These are phyloP conservation scores for Hemiscyllium ocellatum DNA, from an alignment of 2,113 vertebrate species.

Conservation along the genomic window DNA sequence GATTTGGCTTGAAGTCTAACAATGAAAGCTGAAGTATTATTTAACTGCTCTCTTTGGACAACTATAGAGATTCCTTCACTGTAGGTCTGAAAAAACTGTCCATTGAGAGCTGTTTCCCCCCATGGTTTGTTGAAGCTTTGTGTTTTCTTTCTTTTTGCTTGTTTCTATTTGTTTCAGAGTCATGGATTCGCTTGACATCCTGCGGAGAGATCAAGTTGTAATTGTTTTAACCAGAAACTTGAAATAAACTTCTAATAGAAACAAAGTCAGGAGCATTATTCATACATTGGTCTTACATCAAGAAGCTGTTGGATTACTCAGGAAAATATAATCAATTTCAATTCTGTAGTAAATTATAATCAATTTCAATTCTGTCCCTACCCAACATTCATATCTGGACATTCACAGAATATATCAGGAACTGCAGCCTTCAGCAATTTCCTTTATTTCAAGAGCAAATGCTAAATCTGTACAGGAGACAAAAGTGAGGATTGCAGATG, in stretches of 20 bases:
- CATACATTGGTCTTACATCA: not conserved
- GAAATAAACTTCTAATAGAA: not conserved
- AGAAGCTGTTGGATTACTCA: not conserved
- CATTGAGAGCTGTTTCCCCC: not conserved
- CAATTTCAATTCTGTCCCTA: not conserved
- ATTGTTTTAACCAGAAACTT: not conserved
- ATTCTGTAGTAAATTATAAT: not conserved
- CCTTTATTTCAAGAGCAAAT: not conserved
- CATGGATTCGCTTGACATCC: not conserved
- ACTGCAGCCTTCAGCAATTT: not conserved
- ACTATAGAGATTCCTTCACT: not conserved
- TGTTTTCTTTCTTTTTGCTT: not conserved
- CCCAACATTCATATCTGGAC: not conserved
- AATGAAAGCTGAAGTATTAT: not conserved
- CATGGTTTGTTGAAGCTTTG: not conserved
- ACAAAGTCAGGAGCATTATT: not conserved
- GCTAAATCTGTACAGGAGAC: too few relatives aligned
- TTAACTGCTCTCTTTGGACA: not conserved
- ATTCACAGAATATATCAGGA: not conserved
- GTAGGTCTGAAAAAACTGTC: conserved; percentile 2
- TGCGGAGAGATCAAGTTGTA: not conserved
- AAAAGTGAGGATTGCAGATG: too few relatives aligned
- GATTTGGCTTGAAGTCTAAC: not conserved
- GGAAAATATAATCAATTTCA: not conserved
- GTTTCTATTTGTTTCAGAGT: not conserved